Conservation (phyloP, 2,888 invertebrate species). For the Mystacides longicornis region DNA sequence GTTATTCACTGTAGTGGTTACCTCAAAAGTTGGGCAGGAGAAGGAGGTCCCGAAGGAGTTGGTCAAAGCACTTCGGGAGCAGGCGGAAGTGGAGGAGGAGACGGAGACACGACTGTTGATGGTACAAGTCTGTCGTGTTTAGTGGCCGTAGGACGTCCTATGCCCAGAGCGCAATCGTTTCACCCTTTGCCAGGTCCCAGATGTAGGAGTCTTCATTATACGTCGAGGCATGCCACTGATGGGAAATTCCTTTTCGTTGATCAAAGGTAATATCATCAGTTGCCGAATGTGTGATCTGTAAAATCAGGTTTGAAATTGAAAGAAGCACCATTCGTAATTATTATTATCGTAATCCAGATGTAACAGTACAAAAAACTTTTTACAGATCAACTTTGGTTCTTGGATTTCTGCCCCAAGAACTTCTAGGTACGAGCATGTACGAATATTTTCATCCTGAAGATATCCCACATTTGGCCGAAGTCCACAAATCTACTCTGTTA, state of each 20-base stretch:
- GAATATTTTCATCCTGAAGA: conserved; percentile 85
- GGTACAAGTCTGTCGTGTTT: conserved; percentile 73
- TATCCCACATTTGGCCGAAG: conserved; percentile 68
- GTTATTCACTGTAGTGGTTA: conserved; percentile 92
- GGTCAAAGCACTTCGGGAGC: conserved; percentile 50
- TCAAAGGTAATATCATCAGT: no score
- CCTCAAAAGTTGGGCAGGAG: conserved; percentile 83
- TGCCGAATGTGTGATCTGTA: no score
- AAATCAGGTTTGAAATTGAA: no score
- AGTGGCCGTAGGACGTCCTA: conserved; percentile 77
- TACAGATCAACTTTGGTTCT: conserved; percentile 77
- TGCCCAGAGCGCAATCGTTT: conserved; percentile 47
- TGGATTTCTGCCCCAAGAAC: conserved; percentile 88
- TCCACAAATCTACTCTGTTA: conserved; percentile 73
- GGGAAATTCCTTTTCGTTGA: conserved; percentile 91
- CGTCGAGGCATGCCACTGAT: conserved; percentile 79
- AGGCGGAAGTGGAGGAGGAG: conserved; percentile 46
- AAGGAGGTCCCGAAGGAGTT: conserved; percentile 49
- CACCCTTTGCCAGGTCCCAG: conserved; percentile 43
- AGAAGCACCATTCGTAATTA: no score
- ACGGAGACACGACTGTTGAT: conserved; percentile 57
- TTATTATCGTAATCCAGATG: no score
- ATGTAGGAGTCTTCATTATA: conserved; percentile 62
- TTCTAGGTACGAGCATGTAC: conserved; percentile 86
- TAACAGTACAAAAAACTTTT: no score